phyloP scores from a whole-genome alignment of 2,888 invertebrate genomes.

The Dynastes tityus region DNA sequence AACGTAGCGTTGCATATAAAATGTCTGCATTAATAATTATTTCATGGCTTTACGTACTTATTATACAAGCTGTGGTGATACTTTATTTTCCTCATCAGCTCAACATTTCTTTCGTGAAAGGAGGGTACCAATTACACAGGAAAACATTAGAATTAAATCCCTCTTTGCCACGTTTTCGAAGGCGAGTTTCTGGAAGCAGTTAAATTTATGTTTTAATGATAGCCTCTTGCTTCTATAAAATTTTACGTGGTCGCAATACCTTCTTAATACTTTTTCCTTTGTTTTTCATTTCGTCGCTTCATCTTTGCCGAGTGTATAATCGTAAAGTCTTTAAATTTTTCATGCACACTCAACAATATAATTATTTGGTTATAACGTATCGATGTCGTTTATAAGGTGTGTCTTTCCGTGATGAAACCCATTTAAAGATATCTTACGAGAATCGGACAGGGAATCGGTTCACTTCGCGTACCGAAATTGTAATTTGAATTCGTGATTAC shows the following conservation, averaged over 20 bases:
- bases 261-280: background rate
- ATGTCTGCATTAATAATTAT: no score
- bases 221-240: slow-evolving; percentile 31
- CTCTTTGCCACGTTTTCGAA: background rate
- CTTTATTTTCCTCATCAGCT: slow-evolving; percentile 7
- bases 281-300: background rate
- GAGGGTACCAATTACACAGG: slow-evolving; percentile 15
- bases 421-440: slow-evolving; percentile 18
- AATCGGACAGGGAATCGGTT: slow-evolving; percentile 11
- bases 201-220: slow-evolving; percentile 43
- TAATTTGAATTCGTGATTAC: slow-evolving; percentile 35
- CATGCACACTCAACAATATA: slow-evolving; percentile 28
- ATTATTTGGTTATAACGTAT: slow-evolving; percentile 19
- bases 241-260: background rate
- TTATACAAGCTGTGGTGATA: no score
- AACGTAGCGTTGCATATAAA: no score
- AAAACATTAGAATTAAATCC: slow-evolving; percentile 37
- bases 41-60: no score
- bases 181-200: slow-evolving; percentile 16
- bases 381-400: background rate
- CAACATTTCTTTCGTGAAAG: background rate
- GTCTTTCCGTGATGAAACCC: slow-evolving; percentile 7
- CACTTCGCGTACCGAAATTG: slow-evolving; percentile 15
- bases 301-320: slow-evolving; percentile 17
- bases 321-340: slow-evolving; percentile 29